These are phyloP conservation scores for Pteropus rufus DNA, from an alignment of 2,797 vertebrate genomes.

Conservation along the genomic window DNA sequence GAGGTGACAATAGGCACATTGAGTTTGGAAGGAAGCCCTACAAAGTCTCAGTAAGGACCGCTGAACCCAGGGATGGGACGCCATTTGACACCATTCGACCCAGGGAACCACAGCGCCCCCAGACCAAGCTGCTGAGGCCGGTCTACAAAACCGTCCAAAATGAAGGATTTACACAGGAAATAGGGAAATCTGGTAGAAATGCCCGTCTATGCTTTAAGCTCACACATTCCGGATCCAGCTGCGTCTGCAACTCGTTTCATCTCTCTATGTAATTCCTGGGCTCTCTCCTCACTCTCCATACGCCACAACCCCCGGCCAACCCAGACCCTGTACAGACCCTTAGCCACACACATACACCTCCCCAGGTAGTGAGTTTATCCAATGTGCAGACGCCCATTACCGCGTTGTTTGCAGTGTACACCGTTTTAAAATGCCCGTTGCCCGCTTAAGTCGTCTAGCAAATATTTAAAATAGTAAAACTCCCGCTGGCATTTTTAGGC, in stretches of 20 bases:
- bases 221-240: slow-evolving; percentile 21
- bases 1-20: not conserved
- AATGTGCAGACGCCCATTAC: slow-evolving; percentile 19
- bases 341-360: not conserved
- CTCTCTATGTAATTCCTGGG: not conserved
- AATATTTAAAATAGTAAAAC: slow-evolving; percentile 59
- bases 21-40: not conserved
- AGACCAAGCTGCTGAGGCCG: not conserved
- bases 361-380: slow-evolving; percentile 39
- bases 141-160: not conserved
- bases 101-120: not conserved
- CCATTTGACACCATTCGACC: not conserved
- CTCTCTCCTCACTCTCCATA: not conserved
- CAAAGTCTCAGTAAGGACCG: not conserved
- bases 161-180: slow-evolving; percentile 43
- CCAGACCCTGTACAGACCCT: not conserved
- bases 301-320: not conserved
- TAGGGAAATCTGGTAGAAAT: slow-evolving; percentile 15
- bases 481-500: slow-evolving; percentile 32
- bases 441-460: slow-evolving; percentile 33
- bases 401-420: slow-evolving; percentile 17
- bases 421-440: slow-evolving; percentile 56
- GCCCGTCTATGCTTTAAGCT: not conserved
- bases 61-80: not conserved
- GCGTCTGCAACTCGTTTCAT: slow-evolving; percentile 5